Evolutionary conservation across 2,888 invertebrate species (phyloP), one percentile per base, ranked within the genome.

Genomic region (Galerucella pusilla): DNA sequence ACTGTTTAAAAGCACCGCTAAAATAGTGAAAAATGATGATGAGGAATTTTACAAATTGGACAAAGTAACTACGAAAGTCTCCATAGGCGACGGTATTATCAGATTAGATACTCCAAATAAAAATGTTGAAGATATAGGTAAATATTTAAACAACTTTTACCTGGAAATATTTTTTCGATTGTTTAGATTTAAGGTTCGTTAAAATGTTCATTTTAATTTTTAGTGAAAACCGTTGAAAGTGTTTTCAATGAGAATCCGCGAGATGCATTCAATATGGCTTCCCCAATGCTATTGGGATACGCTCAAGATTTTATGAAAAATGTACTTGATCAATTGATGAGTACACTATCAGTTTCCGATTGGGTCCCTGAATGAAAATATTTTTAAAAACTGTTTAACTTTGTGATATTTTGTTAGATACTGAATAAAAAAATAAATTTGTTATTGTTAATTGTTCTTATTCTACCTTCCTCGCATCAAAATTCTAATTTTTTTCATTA

Each of bases 1-100:
- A 11, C 20, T 45, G 1, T 46, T 45, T 12, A 64, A n/a, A 64
- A 20, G 16, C 12, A 64, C 45, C 2, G 12, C 16, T 6, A 6
- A 65, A 16, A 65, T 14, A 16, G 35, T 16, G 2, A 65, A 65
- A 65, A 46, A 46, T 4, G 1, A 65, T 20, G 64, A 20, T 5
- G 20, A 46, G n/a, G 64, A 65, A 12, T 65, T 45, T 65, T 65
- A 20, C 46, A 16, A 45, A 65, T 16, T 65, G 5, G 20, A 46
- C 11, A 65, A 65, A 65, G n/a, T 65, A 46, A 46, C n/a, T 12
- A 42, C 16, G 46, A 65, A 65, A 65, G n/a, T 65, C 4, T 46
- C 42, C 1, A 65, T 65, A 46, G 64, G 64, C 11, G 46, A 45
- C 16, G 64, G 64, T 46, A n/a, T 11, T 3, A 46, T 65, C 46